Base-by-base conservation (phyloP, 2,888 invertebrate genomes). In the Odontocerum albicorne region DNA sequence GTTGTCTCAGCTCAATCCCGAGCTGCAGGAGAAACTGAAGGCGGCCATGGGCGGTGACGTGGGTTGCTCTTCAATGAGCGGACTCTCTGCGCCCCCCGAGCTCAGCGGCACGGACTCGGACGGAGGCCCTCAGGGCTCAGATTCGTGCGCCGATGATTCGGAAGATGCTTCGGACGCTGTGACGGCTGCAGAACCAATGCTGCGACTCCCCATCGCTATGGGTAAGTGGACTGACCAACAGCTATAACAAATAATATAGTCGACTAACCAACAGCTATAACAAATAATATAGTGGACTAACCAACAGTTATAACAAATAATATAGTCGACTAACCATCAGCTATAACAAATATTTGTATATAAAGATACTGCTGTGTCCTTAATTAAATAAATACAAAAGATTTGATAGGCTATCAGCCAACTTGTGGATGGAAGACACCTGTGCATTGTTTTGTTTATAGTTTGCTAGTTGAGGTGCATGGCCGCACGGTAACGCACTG, bases 71-170 rank as follows among this genome's bases (percentile, higher is more conserved):
- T 66, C 72, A 1, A 74, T 69, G 4, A 75, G 76, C 55, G 56
- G 49, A 4, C 33, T 47, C 12, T 21, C 52, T 2, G 58, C 44
- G 15, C 35, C 45, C 33, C 59, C 61, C 10, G 53, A 43, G 75
- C 76, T 2, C 75, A 44, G 44, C 13, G 55, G 43, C 17, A 44
- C 55, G 6, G 55, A 55, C 38, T 55, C 55, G 2, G 55, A 55
- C 3, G 55, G 49, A 3, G 47, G 49, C 8, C 35, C 42, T 8
- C 21, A 38, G 6, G 49, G 49, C 7, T 75, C 75, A 0, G 77
- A 77, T 69, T 73, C 74, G 55, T 68, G 74, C 36, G 74, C 74
- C 1, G 76, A 76, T 0, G 77, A 77, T 63, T 74, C 75, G 0
- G 76, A 77, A 66, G 54, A 47, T 4, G 42, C 55, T 16, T 44